Evolutionary conservation across 64 coral and sea anemone species (phyloP), one percentile per base, ranked within the genome.

Genomic region (Montipora cactus): DNA sequence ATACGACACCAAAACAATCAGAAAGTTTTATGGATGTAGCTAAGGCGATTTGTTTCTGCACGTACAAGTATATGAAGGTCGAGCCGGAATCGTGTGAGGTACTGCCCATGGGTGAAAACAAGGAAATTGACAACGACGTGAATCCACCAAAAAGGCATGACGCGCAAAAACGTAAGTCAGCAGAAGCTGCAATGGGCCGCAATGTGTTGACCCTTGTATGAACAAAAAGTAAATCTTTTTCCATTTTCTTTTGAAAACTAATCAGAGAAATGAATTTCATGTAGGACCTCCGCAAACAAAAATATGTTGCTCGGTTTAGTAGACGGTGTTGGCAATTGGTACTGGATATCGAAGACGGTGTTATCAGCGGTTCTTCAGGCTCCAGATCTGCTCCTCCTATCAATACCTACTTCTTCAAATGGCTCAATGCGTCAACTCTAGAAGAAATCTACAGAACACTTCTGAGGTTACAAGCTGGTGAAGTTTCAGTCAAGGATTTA

Each of bases 211-310:
- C 28, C 28, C 28, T 28, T 28, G 28, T 28, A 28, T 28, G 28
- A 28, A 28, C 28, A 55, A 55, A 55, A 10, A 55, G 52, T 55
- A 7, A 55, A 10, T 5, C 52, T 55, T 7, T 10, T 55, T 55
- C 9, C 52, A 53, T 55, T 55, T 81, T 18, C 14, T 5, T 53
- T 81, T 52, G 1, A 53, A 7, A 18, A n/a, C 13, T 15, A 52
- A 52, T 6, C 8, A 18, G 28, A 28, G 28, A 28, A 57, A 81
- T 81, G 18, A 7, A 52, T 70, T 67, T 86, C 64, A 68, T 47
- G 16, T 86, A 86, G 82, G 82, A 86, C 82, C 25, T 47, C 37
- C n/a, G 64, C 8, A 86, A 86, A 18, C 58, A 86, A 86, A 72
- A 70, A 46, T 44, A 47, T 10, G 79, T 81, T 49, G 79, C 79